phyloP scores from a whole-genome alignment of 2,113 vertebrate species.

The Muscicapa adusta region DNA sequence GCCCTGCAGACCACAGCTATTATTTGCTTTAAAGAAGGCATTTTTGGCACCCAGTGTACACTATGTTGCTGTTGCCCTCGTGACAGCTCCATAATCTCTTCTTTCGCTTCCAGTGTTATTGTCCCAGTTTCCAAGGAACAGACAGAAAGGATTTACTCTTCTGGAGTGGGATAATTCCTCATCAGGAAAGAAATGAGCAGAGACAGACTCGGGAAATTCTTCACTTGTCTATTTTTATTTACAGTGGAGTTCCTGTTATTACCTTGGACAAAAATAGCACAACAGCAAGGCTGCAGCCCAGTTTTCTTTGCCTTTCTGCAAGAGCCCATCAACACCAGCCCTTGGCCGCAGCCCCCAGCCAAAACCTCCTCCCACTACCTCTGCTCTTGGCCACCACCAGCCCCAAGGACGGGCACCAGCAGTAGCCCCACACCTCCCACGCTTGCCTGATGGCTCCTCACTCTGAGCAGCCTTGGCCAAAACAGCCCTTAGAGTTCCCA shows the following conservation, averaged over 20 bases:
- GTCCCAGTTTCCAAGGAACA: conserved; percentile 45
- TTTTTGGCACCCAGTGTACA: not conserved
- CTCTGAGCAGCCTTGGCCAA: not conserved
- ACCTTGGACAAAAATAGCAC: conserved; percentile 56
- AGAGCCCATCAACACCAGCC: not conserved
- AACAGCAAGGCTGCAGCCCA: conserved; percentile 10
- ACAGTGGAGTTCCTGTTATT: conserved; percentile 55
- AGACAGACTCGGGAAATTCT: conserved; percentile 38
- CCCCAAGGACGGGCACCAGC: rapidly evolving
- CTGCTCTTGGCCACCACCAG: not conserved
- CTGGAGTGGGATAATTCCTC: conserved; percentile 35
- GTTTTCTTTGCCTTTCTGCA: not conserved
- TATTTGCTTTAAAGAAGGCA: not conserved
- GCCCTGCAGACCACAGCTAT: rapidly evolving
- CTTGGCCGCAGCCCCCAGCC: not conserved
- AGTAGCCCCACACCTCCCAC: rapidly evolving
- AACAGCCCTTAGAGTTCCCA: not conserved
- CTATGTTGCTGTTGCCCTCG: not conserved
- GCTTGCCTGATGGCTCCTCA: not conserved
- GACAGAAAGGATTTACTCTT: conserved; percentile 31
- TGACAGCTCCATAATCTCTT: conserved; percentile 1
- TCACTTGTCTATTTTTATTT: conserved; percentile 62
- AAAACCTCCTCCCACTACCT: rapidly evolving
- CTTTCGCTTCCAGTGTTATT: conserved; percentile 22
- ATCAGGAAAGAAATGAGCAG: conserved; percentile 15